These are phyloP conservation scores for Remorina albescens DNA, from an alignment of 2,797 vertebrate species.

Conservation along the genomic window DNA sequence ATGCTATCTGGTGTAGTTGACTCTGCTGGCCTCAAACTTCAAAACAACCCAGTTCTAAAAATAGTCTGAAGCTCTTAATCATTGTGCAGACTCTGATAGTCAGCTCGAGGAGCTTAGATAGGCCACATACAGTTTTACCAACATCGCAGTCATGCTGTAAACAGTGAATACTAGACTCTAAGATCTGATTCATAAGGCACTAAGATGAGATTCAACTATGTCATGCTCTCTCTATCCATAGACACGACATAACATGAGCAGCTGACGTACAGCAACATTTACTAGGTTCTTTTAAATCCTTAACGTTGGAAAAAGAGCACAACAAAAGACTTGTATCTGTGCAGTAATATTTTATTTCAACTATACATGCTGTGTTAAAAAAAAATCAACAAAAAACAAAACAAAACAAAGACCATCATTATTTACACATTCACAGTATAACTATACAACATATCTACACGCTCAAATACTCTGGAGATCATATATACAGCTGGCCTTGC, in stretches of 20 bases:
- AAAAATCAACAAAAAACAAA: slow-evolving; percentile 82
- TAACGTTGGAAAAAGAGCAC: neutral
- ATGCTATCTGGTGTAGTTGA: slow-evolving; percentile 78
- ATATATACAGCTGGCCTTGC: slow-evolving; percentile 90
- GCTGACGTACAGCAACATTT: slow-evolving; percentile 2
- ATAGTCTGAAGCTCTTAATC: slow-evolving; percentile 72
- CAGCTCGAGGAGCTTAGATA: slow-evolving; percentile 40
- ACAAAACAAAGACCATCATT: slow-evolving; percentile 88
- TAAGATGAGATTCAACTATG: slow-evolving; percentile 23
- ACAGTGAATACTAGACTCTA: slow-evolving; percentile 17
- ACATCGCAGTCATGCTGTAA: slow-evolving; percentile 20
- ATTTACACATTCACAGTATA: slow-evolving; percentile 99
- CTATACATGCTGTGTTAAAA: slow-evolving; percentile 99
- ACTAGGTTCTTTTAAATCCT: neutral
- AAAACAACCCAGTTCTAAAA: slow-evolving; percentile 80
- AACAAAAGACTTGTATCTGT: slow-evolving; percentile 65
- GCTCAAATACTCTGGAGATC: slow-evolving; percentile 96
- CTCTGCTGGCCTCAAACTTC: slow-evolving; percentile 74
- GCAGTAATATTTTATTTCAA: slow-evolving; percentile 98
- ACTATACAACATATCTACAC: slow-evolving; percentile 99
- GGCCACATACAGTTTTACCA: slow-evolving; percentile 36
- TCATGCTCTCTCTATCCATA: slow-evolving; percentile 17
- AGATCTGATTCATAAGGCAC: slow-evolving; percentile 29
- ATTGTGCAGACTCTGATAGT: slow-evolving; percentile 58
- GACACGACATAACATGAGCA: slow-evolving; percentile 6